Evolutionary conservation across 2,888 invertebrate species (phyloP).

Genomic region (Ariolimax columbianus): DNA sequence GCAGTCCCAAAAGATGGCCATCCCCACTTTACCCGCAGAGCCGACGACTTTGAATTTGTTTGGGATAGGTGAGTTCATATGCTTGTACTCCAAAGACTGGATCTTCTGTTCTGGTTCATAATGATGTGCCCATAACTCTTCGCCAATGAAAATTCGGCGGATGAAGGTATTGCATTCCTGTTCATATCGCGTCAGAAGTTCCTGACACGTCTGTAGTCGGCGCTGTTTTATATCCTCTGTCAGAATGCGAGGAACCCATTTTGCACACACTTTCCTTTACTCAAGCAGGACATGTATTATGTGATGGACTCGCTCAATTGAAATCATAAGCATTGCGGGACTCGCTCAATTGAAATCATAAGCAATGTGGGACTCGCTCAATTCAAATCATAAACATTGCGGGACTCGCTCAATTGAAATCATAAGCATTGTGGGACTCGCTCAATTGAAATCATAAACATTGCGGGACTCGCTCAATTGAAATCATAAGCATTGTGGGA

Average conservation of each 20-base stretch:
- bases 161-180: constrained; percentile 4
- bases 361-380: too few species aligned
- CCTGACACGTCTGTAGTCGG: constrained; percentile 1
- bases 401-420: not conserved
- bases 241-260: constrained; percentile 20
- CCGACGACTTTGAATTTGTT: not conserved
- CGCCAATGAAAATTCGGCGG: not conserved
- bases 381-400: not conserved
- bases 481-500: not conserved
- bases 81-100: constrained; percentile 15
- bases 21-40: not conserved
- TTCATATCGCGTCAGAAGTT: constrained; percentile 15
- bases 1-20: constrained; percentile 4
- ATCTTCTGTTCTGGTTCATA: not conserved
- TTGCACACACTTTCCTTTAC: constrained; percentile 15
- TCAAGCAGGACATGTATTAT: not conserved
- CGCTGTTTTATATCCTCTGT: constrained; percentile 4
- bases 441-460: not conserved
- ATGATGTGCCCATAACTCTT: constrained; percentile 23
- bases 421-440: too few species aligned
- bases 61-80: not conserved
- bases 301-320: too few species aligned
- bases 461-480: not conserved
- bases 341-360: not conserved
- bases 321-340: not conserved